Evolutionary conservation across 2,888 invertebrate genomes (phyloP).

Genomic region (Pardosa pseudoannulata): DNA sequence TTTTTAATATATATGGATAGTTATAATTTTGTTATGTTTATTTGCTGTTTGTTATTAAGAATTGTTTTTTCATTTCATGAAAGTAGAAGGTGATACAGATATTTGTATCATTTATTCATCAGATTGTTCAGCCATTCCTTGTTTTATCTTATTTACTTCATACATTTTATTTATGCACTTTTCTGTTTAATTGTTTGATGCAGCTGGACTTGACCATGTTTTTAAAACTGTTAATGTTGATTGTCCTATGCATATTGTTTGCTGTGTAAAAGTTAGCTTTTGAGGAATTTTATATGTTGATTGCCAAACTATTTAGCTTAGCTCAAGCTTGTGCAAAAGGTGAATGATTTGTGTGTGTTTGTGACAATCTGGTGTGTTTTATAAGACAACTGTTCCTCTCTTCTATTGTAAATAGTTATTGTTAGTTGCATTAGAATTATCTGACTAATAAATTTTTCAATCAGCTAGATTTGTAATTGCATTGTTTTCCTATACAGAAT

Average conservation of each 20-base stretch:
- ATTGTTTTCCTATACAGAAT: no score
- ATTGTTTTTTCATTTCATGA: no score
- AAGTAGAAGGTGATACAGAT: no score
- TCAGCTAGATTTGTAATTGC: not conserved
- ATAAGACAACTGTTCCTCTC: constrained; percentile 36
- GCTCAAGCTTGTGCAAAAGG: constrained; percentile 9
- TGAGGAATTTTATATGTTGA: not conserved
- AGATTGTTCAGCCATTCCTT: no score
- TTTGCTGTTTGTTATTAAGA: no score
- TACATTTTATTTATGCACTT: not conserved
- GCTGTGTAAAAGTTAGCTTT: not conserved
- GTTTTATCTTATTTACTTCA: no score
- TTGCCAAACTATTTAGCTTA: constrained; percentile 1
- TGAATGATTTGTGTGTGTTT: constrained; percentile 28
- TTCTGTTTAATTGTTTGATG: not conserved
- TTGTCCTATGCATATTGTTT: not conserved
- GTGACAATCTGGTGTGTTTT: constrained; percentile 64
- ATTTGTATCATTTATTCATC: no score
- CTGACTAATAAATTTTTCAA: constrained; percentile 41
- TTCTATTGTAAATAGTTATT: constrained; percentile 41
- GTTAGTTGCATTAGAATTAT: constrained; percentile 47
- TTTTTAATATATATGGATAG: no score
- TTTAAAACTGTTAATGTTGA: not conserved
- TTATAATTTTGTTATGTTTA: no score
- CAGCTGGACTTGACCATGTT: not conserved